phyloP scores from a whole-genome alignment of 2,888 invertebrate genomes.

The Plebejus melissa region DNA sequence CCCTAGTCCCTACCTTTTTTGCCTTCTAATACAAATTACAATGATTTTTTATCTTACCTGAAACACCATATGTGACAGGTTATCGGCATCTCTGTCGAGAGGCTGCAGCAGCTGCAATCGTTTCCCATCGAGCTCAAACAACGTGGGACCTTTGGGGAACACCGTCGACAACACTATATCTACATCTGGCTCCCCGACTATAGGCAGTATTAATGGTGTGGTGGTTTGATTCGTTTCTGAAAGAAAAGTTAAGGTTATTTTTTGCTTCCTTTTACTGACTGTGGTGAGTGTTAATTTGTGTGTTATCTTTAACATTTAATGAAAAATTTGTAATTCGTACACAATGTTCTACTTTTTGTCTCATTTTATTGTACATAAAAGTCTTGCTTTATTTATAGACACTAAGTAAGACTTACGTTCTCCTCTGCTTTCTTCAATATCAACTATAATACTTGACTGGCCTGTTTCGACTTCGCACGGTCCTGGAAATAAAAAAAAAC shows the following conservation, averaged over 20 bases:
- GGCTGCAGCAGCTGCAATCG: conserved; percentile 87
- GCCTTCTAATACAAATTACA: too few species aligned
- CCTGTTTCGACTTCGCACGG: conserved; percentile 92
- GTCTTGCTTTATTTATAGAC: too few species aligned
- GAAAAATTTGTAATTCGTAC: too few species aligned
- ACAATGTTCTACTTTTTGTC: too few species aligned
- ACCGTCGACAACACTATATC: conserved; percentile 87
- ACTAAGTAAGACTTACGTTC: conserved; percentile 84
- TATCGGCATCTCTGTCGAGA: conserved; percentile 90
- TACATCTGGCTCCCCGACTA: conserved; percentile 88
- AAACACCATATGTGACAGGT: conserved; percentile 92
- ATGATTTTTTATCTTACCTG: conserved; percentile 79
- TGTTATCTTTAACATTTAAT: too few species aligned
- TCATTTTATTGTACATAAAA: too few species aligned
- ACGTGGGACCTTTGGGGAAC: conserved; percentile 87
- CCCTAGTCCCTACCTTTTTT: too few species aligned
- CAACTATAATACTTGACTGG: conserved; percentile 92
- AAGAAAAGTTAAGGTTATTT: conserved; percentile 36
- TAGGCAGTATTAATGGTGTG: conserved; percentile 87
- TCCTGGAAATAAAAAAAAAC: conserved; percentile 46
- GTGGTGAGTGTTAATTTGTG: too few species aligned
- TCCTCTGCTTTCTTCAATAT: conserved; percentile 93
- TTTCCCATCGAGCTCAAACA: conserved; percentile 91
- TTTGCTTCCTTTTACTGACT: too few species aligned
- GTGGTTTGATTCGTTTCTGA: conserved; percentile 91